Evolutionary conservation across 2,113 vertebrate genomes (phyloP).

Genomic region (Anthoscopus minutus): DNA sequence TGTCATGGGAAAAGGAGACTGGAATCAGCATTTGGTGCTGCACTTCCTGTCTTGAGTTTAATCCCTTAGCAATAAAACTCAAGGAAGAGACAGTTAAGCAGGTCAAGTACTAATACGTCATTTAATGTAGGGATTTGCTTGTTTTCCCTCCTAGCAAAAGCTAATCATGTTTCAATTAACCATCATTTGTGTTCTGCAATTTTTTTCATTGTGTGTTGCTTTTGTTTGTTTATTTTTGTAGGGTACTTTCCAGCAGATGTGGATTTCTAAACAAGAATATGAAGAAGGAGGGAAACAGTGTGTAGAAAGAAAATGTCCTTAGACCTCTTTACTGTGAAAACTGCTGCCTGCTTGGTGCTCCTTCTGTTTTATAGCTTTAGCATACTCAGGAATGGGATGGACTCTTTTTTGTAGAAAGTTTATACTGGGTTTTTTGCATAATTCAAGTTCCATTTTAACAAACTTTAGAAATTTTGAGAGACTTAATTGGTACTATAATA

Average conservation of each 20-base stretch:
- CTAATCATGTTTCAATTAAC: background rate
- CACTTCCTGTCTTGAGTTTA: background rate
- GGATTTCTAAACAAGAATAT: constrained; percentile 98
- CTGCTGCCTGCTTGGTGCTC: constrained; percentile 50
- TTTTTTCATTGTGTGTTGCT: background rate
- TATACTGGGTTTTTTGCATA: constrained; percentile 67
- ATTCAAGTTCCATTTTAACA: constrained; percentile 66
- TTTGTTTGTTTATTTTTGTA: constrained; percentile 41
- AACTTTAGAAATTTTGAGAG: constrained; percentile 52
- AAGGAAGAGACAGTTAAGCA: background rate
- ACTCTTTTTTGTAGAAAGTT: constrained; percentile 77
- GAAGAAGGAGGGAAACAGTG: constrained; percentile 99
- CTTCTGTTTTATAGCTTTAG: constrained; percentile 79
- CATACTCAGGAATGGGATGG: constrained; percentile 77
- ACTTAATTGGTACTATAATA: constrained; percentile 65
- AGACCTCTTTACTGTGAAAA: constrained; percentile 55
- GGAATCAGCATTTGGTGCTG: background rate
- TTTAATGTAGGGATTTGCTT: background rate
- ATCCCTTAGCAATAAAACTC: background rate
- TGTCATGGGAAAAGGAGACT: background rate
- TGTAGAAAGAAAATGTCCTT: constrained; percentile 97
- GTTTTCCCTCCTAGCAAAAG: background rate
- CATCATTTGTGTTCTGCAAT: background rate
- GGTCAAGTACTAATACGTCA: background rate
- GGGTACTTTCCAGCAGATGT: constrained; percentile 99